Percentiles rank a stretch among this genome's conserved stretches.
These are phyloP conservation scores for Epinotia bilunana DNA, from an alignment of 2,888 invertebrate genomes.

Conservation along the genomic window DNA sequence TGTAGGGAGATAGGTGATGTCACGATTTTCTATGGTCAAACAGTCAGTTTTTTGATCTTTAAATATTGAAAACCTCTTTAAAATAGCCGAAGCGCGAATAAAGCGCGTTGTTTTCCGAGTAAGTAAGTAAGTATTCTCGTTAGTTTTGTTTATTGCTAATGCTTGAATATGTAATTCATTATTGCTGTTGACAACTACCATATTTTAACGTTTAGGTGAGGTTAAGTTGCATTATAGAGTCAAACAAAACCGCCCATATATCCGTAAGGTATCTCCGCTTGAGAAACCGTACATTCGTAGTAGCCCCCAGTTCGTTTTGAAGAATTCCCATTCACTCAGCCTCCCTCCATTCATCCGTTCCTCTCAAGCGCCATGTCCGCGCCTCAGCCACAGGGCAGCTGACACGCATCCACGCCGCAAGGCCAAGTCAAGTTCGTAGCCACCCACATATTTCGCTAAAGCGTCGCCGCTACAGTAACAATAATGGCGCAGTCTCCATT, in stretches of 20 bases:
- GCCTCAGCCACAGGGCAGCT: constrained; percentile 36
- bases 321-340: neutral
- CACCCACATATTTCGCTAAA: constrained; percentile 80
- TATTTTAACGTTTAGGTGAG: too few species aligned
- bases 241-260: neutral
- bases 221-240: too few species aligned
- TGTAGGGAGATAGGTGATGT: too few species aligned
- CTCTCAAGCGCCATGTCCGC: neutral
- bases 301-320: neutral
- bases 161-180: too few species aligned
- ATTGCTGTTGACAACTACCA: too few species aligned
- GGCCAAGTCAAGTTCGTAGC: constrained; percentile 80
- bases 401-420: constrained; percentile 57
- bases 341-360: constrained; percentile 1
- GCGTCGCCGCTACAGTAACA: constrained; percentile 80
- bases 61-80: too few species aligned
- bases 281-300: neutral
- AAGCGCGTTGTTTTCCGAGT: too few species aligned
- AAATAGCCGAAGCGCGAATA: too few species aligned
- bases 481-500: constrained; percentile 82
- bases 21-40: too few species aligned
- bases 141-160: too few species aligned
- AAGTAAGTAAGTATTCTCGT: too few species aligned
- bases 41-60: too few species aligned
- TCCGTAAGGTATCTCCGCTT: neutral